These are phyloP conservation scores for Gymnarchus niloticus DNA, from an alignment of 2,113 vertebrate genomes.

Conservation along the genomic window DNA sequence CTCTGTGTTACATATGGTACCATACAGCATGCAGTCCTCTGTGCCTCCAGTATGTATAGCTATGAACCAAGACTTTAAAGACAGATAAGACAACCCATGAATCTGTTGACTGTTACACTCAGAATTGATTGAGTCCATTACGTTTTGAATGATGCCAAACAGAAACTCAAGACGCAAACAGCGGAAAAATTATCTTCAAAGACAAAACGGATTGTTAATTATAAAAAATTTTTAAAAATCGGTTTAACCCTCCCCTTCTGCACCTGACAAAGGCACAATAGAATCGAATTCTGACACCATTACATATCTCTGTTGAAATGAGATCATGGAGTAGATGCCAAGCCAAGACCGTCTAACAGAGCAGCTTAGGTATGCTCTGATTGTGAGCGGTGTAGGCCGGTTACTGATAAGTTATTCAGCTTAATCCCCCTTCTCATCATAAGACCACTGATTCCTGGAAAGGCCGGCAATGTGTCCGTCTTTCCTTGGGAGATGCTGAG, in stretches of 20 bases:
- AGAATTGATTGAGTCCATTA: background rate
- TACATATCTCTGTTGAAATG: background rate
- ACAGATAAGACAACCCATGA: background rate
- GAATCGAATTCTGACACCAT: background rate
- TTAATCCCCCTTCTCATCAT: conserved; percentile 58
- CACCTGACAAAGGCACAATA: background rate
- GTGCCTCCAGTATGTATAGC: background rate
- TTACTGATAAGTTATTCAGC: conserved; percentile 55
- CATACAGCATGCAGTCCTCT: background rate
- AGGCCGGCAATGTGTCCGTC: conserved; percentile 51
- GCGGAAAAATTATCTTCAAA: background rate
- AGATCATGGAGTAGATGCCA: background rate
- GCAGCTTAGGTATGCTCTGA: conserved; percentile 48
- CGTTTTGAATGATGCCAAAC: background rate
- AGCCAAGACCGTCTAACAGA: background rate
- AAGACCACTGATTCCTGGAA: conserved; percentile 56
- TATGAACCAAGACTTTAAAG: background rate
- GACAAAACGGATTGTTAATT: background rate
- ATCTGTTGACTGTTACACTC: background rate
- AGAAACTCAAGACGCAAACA: background rate
- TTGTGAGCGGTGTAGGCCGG: conserved; percentile 53
- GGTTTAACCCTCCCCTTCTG: background rate
- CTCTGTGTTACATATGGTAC: background rate
- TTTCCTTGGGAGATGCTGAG: conserved; percentile 42
- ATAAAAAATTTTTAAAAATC: background rate